Evolutionary conservation across 53 echinoderm and acorn worm species (phyloP).

Genomic region (Holothuria scabra): DNA sequence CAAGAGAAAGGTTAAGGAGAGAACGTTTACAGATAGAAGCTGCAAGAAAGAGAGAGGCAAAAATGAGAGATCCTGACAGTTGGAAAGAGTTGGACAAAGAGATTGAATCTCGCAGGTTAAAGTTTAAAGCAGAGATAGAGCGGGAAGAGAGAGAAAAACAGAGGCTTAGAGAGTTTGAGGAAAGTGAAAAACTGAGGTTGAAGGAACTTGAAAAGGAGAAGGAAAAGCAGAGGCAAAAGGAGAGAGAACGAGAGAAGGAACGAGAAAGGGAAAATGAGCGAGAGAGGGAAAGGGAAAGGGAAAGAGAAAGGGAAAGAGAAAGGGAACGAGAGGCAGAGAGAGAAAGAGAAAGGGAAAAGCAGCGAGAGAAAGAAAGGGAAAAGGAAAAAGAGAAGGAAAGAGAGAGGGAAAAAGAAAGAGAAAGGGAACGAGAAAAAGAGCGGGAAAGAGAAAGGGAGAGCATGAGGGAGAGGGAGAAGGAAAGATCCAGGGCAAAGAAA

Average conservation of each 20-base stretch:
- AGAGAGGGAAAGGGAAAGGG: conserved; percentile 49
- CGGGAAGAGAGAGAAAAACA: conserved; percentile 34
- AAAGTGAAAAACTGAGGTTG: conserved; percentile 49
- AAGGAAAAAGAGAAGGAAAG: conserved; percentile 30
- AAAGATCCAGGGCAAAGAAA: conserved; percentile 42
- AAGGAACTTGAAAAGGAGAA: conserved; percentile 66
- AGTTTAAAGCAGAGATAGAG: conserved; percentile 46
- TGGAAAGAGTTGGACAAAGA: conserved; percentile 48
- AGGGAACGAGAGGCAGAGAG: neutral
- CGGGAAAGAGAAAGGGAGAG: conserved; percentile 31
- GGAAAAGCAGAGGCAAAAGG: conserved; percentile 31
- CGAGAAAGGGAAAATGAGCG: conserved; percentile 22
- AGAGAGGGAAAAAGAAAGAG: neutral
- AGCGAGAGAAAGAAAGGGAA: conserved; percentile 11
- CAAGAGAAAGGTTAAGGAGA: conserved; percentile 15
- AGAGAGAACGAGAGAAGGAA: conserved; percentile 37
- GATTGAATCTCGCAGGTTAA: conserved; percentile 34
- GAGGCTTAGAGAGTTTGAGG: conserved; percentile 23
- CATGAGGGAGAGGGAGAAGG: neutral
- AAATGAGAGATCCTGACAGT: conserved; percentile 33
- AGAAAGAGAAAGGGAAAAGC: conserved; percentile 12
- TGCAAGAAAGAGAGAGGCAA: conserved; percentile 27
- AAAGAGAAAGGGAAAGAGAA: conserved; percentile 14
- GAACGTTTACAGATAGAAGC: conserved; percentile 38
- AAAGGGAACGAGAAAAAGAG: neutral